Evolutionary conservation across 2,797 vertebrate species (phyloP).

Genomic region (Anguilla megastoma): DNA sequence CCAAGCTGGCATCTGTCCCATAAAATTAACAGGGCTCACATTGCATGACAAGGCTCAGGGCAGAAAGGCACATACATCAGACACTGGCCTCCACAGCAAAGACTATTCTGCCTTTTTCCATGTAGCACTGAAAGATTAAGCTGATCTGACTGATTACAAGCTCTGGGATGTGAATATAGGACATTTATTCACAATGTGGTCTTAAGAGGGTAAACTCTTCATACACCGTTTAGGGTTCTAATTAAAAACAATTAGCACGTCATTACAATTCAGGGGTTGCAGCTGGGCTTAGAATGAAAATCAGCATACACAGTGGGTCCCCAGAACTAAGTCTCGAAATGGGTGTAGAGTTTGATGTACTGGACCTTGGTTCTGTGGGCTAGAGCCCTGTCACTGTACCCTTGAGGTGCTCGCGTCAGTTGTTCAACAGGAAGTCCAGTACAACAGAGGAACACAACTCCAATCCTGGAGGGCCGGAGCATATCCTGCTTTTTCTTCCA

Average conservation of each 20-base stretch:
- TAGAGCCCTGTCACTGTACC: neutral
- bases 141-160: constrained; percentile 2
- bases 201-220: neutral
- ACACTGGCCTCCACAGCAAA: neutral
- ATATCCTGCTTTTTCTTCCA: neutral
- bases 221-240: neutral
- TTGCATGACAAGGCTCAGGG: neutral
- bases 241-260: neutral
- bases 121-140: neutral
- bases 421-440: neutral
- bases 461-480: neutral
- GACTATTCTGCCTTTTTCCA: neutral
- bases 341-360: neutral
- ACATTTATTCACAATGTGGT: neutral
- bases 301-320: neutral
- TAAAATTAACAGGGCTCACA: neutral
- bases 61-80: neutral
- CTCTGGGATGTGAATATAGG: neutral
- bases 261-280: neutral
- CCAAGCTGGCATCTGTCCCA: constrained; percentile 14
- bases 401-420: neutral
- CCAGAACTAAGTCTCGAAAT: neutral
- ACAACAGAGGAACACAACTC: neutral
- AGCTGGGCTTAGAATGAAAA: neutral
- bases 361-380: neutral